phyloP scores from a whole-genome alignment of 2,797 vertebrate species.

The Micrastur ruficollis region DNA sequence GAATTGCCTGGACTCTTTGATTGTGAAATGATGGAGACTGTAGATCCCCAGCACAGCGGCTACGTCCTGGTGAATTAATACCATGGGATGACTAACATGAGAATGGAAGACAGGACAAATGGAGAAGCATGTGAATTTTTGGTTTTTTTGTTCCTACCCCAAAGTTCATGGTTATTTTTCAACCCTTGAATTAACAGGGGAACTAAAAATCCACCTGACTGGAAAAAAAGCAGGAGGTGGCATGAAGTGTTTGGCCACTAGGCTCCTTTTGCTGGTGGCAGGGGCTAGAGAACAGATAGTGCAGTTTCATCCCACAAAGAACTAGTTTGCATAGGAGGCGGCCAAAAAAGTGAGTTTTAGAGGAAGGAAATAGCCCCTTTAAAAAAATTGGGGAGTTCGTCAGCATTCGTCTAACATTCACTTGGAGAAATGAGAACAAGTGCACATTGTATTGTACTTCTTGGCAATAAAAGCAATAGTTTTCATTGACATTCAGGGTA shows the following conservation, averaged over 20 bases:
- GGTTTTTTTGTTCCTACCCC: slow-evolving; percentile 21
- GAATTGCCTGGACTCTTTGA: slow-evolving; percentile 88
- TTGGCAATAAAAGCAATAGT: slow-evolving; percentile 74
- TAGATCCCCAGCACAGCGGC: slow-evolving; percentile 91
- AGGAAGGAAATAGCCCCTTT: neutral
- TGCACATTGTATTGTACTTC: neutral
- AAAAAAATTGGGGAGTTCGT: neutral
- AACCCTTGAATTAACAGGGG: slow-evolving; percentile 23
- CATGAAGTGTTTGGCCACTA: neutral
- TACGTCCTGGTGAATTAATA: slow-evolving; percentile 92
- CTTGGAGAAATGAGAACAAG: neutral
- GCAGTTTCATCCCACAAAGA: neutral
- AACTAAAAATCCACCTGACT: slow-evolving; percentile 27
- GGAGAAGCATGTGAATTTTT: slow-evolving; percentile 54
- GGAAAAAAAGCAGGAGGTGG: neutral
- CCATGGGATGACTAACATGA: neutral
- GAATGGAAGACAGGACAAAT: slow-evolving; percentile 17
- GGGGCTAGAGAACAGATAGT: neutral
- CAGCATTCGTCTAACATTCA: neutral
- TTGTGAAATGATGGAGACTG: slow-evolving; percentile 97
- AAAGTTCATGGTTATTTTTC: slow-evolving; percentile 44
- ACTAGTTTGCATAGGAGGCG: neutral
- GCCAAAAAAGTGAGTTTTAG: neutral
- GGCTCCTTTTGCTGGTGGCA: neutral
- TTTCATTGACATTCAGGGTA: slow-evolving; percentile 58